phyloP scores from a whole-genome alignment of 1,140 invertebrate species.

The Diachasma alloeum region DNA sequence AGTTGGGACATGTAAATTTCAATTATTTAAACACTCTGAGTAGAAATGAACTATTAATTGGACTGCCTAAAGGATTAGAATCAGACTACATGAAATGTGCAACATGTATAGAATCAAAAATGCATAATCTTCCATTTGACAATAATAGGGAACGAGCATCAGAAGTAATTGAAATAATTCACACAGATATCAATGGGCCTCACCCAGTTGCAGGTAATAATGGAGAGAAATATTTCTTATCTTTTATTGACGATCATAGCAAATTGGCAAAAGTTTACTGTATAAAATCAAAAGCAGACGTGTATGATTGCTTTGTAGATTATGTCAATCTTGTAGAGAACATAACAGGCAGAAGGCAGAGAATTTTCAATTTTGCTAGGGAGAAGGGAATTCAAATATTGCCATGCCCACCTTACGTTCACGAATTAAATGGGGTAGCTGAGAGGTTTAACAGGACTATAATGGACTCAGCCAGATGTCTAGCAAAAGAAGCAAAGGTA shows the following conservation, averaged over 20 bases:
- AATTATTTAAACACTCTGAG: constrained; percentile 30
- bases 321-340: constrained; percentile 38
- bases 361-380: constrained; percentile 24
- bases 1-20: constrained; percentile 35
- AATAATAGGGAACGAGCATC: constrained; percentile 23
- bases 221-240: constrained; percentile 32
- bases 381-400: constrained; percentile 35
- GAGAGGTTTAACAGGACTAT: too few species aligned
- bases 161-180: constrained; percentile 29
- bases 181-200: constrained; percentile 29
- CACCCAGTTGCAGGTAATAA: constrained; percentile 6
- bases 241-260: constrained; percentile 36
- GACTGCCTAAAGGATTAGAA: constrained; percentile 26
- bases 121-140: constrained; percentile 32
- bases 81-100: constrained; percentile 19
- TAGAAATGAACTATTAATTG: constrained; percentile 23
- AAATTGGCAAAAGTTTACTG: constrained; percentile 29
- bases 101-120: constrained; percentile 31
- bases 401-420: too few species aligned
- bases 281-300: constrained; percentile 35
- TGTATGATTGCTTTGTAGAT: constrained; percentile 24
- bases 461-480: too few species aligned
- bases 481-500: too few species aligned
- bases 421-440: too few species aligned
- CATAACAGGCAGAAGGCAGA: constrained; percentile 22